Percentiles rank a stretch among this genome's conserved stretches.
Evolutionary conservation across 2,797 vertebrate genomes (phyloP).

Genomic region (Labeo calbasu): DNA sequence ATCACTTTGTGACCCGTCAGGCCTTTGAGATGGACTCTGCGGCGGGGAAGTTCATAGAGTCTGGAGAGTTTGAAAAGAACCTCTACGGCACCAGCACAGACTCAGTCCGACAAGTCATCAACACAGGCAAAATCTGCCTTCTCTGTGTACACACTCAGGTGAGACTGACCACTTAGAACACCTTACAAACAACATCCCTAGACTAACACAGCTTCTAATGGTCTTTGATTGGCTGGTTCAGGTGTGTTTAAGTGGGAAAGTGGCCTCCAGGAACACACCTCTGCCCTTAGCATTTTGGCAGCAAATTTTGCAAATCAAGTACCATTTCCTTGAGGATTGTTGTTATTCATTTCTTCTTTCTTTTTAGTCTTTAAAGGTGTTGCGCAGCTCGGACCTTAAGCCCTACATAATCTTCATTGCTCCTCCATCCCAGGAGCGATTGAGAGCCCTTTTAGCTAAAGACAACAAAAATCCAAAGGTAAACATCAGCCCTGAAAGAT

Average conservation of each 20-base stretch:
- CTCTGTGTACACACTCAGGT: constrained; percentile 96
- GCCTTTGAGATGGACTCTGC: constrained; percentile 89
- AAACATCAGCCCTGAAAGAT: constrained; percentile 36
- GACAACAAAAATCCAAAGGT: constrained; percentile 97
- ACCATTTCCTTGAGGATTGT: neutral
- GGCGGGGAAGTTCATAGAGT: constrained; percentile 94
- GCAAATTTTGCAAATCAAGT: neutral
- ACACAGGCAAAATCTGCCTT: constrained; percentile 96
- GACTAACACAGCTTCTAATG: neutral
- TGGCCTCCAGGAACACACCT: neutral
- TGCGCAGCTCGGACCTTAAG: constrained; percentile 96
- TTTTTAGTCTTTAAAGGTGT: constrained; percentile 88
- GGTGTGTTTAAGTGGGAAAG: neutral
- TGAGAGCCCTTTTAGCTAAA: constrained; percentile 91
- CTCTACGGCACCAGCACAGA: constrained; percentile 94
- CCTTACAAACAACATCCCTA: neutral
- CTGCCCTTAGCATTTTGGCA: neutral
- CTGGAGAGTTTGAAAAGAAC: constrained; percentile 96
- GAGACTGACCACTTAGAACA: constrained; percentile 11
- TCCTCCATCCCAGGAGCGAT: constrained; percentile 93
- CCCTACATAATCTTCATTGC: constrained; percentile 98
- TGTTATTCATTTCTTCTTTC: constrained; percentile 26
- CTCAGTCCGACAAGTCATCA: constrained; percentile 95
- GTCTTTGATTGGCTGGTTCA: neutral
- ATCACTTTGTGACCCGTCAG: constrained; percentile 93